These are phyloP conservation scores for Cordilura impudica DNA, from an alignment of 2,888 invertebrate genomes.

Conservation along the genomic window DNA sequence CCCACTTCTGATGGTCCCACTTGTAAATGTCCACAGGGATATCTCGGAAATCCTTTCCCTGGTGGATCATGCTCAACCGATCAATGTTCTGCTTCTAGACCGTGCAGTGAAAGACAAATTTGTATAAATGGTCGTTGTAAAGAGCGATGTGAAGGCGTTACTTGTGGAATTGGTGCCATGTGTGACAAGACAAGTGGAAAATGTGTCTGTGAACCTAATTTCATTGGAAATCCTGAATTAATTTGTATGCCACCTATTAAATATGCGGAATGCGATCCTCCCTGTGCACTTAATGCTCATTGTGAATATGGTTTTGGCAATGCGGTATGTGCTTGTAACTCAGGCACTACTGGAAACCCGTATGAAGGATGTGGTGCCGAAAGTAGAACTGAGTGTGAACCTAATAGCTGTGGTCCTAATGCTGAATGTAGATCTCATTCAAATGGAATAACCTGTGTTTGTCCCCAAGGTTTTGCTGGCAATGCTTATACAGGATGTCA, in stretches of 20 bases:
- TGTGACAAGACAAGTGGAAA: conserved; percentile 89
- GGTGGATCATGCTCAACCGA: conserved; percentile 91
- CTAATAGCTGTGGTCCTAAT: conserved; percentile 86
- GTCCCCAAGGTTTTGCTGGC: conserved; percentile 89
- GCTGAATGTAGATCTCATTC: conserved; percentile 88
- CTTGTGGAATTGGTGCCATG: conserved; percentile 92
- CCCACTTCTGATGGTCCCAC: conserved; percentile 90
- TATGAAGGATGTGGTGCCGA: conserved; percentile 88
- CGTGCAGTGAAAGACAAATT: conserved; percentile 87
- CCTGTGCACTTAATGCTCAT: conserved; percentile 89
- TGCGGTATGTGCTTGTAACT: conserved; percentile 90
- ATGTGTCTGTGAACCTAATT: conserved; percentile 91
- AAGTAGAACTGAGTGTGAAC: conserved; percentile 84
- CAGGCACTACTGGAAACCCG: conserved; percentile 91
- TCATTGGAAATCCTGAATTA: conserved; percentile 92
- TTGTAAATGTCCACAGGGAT: conserved; percentile 92
- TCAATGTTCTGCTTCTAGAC: conserved; percentile 86
- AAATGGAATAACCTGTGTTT: conserved; percentile 88
- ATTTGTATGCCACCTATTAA: conserved; percentile 92
- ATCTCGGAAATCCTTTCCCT: conserved; percentile 93
- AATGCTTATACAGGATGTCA: conserved; percentile 92
- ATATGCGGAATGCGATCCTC: conserved; percentile 88
- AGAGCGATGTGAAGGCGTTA: conserved; percentile 90
- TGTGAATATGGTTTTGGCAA: conserved; percentile 87
- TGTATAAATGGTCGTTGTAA: conserved; percentile 94